Evolutionary conservation across 2,888 invertebrate genomes (phyloP).

Genomic region (Sympetrum striolatum): DNA sequence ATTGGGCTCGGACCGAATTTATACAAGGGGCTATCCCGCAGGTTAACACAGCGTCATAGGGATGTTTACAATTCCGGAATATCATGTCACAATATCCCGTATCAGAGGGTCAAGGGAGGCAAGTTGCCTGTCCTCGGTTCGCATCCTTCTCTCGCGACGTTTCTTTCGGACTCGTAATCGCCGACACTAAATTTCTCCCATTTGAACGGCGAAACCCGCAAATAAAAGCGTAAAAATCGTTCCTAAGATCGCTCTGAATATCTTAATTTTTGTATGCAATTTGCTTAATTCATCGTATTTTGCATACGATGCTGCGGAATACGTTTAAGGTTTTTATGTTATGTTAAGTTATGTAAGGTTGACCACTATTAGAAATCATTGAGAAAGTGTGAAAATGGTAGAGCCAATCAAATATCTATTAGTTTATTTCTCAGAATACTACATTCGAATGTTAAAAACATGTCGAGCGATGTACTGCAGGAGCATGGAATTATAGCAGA

Average conservation of each 20-base stretch:
- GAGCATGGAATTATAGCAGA: too few relatives aligned
- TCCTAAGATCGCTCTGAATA: not conserved
- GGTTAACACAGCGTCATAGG: conserved; percentile 6
- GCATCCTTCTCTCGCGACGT: not conserved
- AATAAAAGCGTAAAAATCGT: not conserved
- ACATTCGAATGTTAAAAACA: too few relatives aligned
- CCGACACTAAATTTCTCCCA: conserved; percentile 1
- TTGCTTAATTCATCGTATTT: too few relatives aligned
- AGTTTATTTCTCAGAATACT: too few relatives aligned
- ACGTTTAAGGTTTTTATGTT: too few relatives aligned
- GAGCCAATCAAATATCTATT: too few relatives aligned
- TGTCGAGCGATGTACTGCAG: too few relatives aligned
- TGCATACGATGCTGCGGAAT: too few relatives aligned
- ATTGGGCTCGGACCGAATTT: conserved; percentile 27
- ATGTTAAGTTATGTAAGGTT: too few relatives aligned
- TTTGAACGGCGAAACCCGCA: not conserved
- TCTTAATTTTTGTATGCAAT: too few relatives aligned
- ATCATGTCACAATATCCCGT: conserved; percentile 12
- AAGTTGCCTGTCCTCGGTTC: not conserved
- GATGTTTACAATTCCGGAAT: conserved; percentile 22
- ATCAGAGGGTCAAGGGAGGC: not conserved
- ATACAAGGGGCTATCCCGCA: not conserved
- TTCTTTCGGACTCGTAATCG: not conserved
- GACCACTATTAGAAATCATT: too few relatives aligned
- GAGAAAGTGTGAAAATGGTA: too few relatives aligned